Percentiles rank a stretch among this genome's conserved stretches.
These are phyloP conservation scores for Vidua macroura DNA, from an alignment of 2,113 vertebrate species.

Conservation along the genomic window DNA sequence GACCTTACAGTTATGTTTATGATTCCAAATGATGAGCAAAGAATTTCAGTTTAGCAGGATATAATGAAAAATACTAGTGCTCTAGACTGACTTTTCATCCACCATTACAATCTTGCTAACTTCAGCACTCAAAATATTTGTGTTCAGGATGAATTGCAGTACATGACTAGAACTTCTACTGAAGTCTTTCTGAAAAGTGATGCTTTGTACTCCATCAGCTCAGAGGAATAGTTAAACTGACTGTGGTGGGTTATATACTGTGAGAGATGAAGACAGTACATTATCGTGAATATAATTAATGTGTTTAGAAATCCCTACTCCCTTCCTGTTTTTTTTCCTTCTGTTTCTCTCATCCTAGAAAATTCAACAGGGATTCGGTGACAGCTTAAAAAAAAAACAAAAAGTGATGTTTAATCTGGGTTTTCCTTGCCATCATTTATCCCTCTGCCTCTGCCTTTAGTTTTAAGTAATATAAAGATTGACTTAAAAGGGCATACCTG, in stretches of 20 bases:
- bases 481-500: not conserved
- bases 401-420: not conserved
- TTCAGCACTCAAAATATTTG: not conserved
- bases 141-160: not conserved
- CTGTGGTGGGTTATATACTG: not conserved
- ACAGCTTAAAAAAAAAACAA: not conserved
- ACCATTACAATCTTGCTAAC: not conserved
- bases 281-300: not conserved
- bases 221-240: not conserved
- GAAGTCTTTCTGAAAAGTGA: not conserved
- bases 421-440: not conserved
- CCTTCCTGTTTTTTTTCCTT: not conserved
- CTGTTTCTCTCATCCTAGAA: not conserved
- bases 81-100: not conserved
- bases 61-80: not conserved
- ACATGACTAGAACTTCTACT: not conserved
- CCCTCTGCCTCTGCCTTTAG: not conserved
- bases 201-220: not conserved
- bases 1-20: not conserved
- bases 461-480: not conserved
- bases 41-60: not conserved
- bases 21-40: not conserved
- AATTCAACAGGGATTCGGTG: not conserved
- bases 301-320: not conserved
- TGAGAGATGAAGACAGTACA: not conserved